Percentiles rank a stretch among this genome's conserved stretches.
phyloP scores from a whole-genome alignment of 2,113 vertebrate genomes.

The Cynocephalus volans region DNA sequence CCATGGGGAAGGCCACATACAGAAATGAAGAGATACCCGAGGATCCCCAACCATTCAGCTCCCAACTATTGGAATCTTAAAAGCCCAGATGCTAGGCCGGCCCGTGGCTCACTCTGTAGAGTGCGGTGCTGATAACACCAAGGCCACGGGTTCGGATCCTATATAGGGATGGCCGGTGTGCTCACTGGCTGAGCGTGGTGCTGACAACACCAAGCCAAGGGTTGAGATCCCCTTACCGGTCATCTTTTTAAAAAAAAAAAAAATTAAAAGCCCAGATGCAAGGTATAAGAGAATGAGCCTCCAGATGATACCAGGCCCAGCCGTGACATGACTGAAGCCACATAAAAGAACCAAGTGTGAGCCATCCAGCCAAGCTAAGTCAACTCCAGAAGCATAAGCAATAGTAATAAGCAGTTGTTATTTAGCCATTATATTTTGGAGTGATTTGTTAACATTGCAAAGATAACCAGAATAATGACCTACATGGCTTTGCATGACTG shows the following conservation, averaged over 20 bases:
- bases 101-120: no score
- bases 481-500: not conserved
- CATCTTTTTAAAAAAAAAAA: no score
- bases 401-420: not conserved
- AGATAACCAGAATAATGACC: not conserved
- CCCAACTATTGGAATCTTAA: not conserved
- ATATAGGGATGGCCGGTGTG: no score
- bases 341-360: not conserved
- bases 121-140: no score
- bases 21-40: not conserved
- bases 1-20: not conserved
- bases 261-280: not conserved
- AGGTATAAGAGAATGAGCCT: not conserved
- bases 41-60: not conserved
- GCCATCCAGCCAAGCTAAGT: not conserved
- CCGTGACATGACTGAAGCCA: not conserved
- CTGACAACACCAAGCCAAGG: no score
- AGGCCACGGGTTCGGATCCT: no score
- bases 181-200: no score
- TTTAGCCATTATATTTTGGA: not conserved
- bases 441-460: not conserved
- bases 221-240: no score
- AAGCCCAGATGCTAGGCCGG: not conserved
- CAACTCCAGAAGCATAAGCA: not conserved
- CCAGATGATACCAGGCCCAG: not conserved